A percentile compares a stretch with the other conserved stretches of the same genome.
phyloP scores from a whole-genome alignment of 2,797 vertebrate species.

The Numenius phaeopus region DNA sequence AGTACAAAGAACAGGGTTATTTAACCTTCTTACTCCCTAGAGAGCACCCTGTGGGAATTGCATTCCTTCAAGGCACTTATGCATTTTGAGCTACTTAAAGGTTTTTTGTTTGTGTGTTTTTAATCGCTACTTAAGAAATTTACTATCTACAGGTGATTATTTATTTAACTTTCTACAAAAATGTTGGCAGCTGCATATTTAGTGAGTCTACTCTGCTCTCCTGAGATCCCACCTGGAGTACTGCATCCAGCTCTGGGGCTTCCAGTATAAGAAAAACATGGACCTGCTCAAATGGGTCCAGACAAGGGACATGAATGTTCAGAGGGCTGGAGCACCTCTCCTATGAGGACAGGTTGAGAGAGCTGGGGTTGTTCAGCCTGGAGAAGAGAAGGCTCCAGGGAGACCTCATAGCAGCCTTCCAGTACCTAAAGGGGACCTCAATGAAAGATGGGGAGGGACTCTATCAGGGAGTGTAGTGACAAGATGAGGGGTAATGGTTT shows the following conservation, averaged over 20 bases:
- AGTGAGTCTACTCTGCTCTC: accelerated
- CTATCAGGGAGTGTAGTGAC: accelerated
- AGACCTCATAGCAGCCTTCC: neutral
- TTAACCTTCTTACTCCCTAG: neutral
- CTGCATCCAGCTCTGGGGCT: neutral
- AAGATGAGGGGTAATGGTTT: accelerated
- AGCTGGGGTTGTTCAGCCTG: neutral
- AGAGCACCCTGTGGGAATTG: neutral
- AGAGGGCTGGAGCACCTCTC: neutral
- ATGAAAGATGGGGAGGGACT: neutral
- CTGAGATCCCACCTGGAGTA: neutral
- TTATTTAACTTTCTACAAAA: neutral
- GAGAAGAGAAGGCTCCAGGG: neutral
- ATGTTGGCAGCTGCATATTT: neutral
- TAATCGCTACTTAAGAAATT: neutral
- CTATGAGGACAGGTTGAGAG: neutral
- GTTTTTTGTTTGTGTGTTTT: neutral
- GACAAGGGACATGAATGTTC: accelerated
- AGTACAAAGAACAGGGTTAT: neutral
- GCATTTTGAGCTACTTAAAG: neutral
- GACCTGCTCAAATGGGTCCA: accelerated
- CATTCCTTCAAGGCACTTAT: neutral
- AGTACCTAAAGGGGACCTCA: neutral
- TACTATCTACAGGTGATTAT: neutral
- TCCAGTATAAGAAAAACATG: neutral